Conservation (phyloP, 2,888 invertebrate genomes). For the Drosophila merina region DNA sequence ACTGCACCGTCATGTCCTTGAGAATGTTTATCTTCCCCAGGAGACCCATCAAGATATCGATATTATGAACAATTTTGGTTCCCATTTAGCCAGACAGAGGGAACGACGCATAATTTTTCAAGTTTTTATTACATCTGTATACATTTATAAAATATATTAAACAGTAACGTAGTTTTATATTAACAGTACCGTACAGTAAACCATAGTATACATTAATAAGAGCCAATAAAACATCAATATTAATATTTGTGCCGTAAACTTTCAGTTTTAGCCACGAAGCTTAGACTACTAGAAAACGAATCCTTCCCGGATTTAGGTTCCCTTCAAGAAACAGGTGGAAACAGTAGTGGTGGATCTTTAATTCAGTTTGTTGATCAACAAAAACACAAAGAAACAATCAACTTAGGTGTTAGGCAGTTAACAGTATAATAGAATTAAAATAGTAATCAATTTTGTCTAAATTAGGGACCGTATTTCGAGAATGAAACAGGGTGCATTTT, state of each 20-base stretch:
- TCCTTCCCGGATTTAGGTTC: constrained; percentile 13
- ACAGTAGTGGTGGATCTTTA: constrained; percentile 17
- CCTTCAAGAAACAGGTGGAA: constrained; percentile 28
- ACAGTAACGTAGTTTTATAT: constrained; percentile 63
- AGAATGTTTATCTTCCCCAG: background rate
- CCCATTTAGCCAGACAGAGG: too few relatives aligned
- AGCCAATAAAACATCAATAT: constrained; percentile 53
- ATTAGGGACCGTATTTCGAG: constrained; percentile 58
- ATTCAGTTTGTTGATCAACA: constrained; percentile 28
- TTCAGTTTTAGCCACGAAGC: constrained; percentile 58
- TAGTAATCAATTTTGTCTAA: constrained; percentile 12
- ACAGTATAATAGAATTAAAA: constrained; percentile 8
- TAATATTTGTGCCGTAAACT: constrained; percentile 67
- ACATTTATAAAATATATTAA: constrained; percentile 73
- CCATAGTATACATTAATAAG: constrained; percentile 55
- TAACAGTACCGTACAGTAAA: constrained; percentile 70
- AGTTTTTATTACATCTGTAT: constrained; percentile 66
- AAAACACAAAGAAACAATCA: constrained; percentile 37
- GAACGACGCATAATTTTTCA: constrained; percentile 13
- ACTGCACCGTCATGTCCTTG: background rate
- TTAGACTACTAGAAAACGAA: constrained; percentile 32
- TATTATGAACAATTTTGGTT: too few relatives aligned
- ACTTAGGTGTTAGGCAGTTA: constrained; percentile 39
- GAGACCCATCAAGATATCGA: too few relatives aligned
- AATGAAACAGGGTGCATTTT: constrained; percentile 60